phyloP scores from a whole-genome alignment of 2,888 invertebrate species.

The Melieria picta region DNA sequence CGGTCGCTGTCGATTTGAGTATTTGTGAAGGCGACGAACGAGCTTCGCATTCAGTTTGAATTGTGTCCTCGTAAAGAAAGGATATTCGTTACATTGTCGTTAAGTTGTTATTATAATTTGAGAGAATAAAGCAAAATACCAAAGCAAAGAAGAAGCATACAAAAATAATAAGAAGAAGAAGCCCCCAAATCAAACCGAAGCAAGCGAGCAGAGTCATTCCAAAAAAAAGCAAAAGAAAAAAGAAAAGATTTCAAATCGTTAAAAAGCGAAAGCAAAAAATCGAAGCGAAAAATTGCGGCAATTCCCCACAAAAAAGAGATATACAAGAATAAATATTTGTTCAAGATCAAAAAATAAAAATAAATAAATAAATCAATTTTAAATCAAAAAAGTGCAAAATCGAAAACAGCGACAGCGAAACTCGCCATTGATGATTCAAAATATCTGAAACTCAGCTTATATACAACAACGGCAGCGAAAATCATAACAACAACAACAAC shows the following conservation, averaged over 20 bases:
- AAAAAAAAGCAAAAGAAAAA: conserved; percentile 30
- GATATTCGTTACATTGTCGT: conserved; percentile 67
- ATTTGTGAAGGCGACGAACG: conserved; percentile 64
- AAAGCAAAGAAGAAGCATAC: conserved; percentile 43
- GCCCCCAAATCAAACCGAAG: conserved; percentile 34
- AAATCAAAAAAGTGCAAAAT: conserved; percentile 14
- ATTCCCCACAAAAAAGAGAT: background rate
- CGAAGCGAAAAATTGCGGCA: background rate
- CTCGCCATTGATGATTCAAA: background rate
- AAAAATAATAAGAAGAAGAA: conserved; percentile 28
- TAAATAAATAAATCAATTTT: conserved; percentile 11
- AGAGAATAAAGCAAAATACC: conserved; percentile 49
- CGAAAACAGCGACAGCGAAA: background rate
- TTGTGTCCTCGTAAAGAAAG: conserved; percentile 67
- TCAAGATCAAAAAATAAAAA: conserved; percentile 5
- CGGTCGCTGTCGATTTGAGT: conserved; percentile 51
- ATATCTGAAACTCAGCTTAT: background rate
- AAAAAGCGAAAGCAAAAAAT: background rate
- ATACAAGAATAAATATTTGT: conserved; percentile 2
- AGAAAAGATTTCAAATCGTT: background rate
- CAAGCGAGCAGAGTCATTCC: conserved; percentile 34
- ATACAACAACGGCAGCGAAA: background rate
- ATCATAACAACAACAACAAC: background rate
- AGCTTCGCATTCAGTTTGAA: conserved; percentile 66
- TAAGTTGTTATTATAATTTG: conserved; percentile 67